Evolutionary conservation across 2,113 vertebrate species (phyloP).

Genomic region (Gobiocypris rarus): DNA sequence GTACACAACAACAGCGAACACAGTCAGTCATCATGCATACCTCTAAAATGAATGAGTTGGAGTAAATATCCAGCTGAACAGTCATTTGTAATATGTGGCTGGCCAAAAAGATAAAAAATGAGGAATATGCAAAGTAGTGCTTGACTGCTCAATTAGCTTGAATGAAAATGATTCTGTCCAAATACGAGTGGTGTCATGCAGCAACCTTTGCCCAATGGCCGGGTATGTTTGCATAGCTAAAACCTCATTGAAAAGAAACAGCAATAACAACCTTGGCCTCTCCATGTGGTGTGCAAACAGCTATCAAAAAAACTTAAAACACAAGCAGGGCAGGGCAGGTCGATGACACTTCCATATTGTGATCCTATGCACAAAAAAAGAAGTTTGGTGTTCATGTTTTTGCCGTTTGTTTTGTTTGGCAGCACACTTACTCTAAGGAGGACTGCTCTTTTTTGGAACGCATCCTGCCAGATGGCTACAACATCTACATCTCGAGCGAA

Average conservation of each 20-base stretch:
- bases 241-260: slow-evolving; percentile 71
- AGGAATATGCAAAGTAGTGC: not conserved
- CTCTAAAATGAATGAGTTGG: not conserved
- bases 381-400: not conserved
- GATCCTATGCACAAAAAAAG: not conserved
- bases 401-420: not conserved
- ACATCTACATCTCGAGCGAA: slow-evolving; percentile 82
- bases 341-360: not conserved
- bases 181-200: slow-evolving; percentile 43
- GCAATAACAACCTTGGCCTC: slow-evolving; percentile 76
- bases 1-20: not conserved
- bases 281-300: slow-evolving; percentile 68
- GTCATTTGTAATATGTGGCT: not conserved
- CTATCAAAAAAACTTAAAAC: slow-evolving; percentile 63
- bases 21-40: not conserved
- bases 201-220: slow-evolving; percentile 73
- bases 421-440: slow-evolving; percentile 82
- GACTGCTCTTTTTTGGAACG: slow-evolving; percentile 91
- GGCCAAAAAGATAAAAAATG: not conserved
- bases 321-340: slow-evolving; percentile 32
- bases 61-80: not conserved
- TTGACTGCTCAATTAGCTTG: not conserved
- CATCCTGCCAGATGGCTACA: slow-evolving; percentile 86
- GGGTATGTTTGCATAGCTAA: slow-evolving; percentile 72
- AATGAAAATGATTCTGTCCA: slow-evolving; percentile 47